Base-by-base conservation (phyloP, 2,113 vertebrate species). In the Meles meles region DNA sequence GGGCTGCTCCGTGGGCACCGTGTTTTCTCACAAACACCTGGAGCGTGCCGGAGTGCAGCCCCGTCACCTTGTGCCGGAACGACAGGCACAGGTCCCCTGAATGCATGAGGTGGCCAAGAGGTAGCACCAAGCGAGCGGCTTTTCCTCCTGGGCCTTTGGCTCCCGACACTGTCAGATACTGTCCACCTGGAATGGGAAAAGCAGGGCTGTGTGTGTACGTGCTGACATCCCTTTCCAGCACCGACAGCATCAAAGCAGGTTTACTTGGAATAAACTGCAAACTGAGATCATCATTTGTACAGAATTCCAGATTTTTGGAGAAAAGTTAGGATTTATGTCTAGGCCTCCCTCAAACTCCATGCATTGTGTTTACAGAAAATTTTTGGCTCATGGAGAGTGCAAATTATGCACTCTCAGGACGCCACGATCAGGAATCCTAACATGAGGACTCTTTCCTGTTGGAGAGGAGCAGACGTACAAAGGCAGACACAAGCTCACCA, bases 21-120 rank as follows among this genome's bases (percentile, higher is more conserved):
- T 97, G 99, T 52, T 98, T 99, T 98, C 99, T 99, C 85, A 99
- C 99, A 44, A 99, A 99, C 97, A 99, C 99, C 74, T 99, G 99
- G 93, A 99, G 99, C 91, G 99, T 98, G 29, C 99, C 99, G 0
- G 99, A 98, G n/a, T 99, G 99, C 97, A 99, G 98, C 2, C 99
- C 99, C 0, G 99, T 98, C 97, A 99, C 98, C 96, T 99, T 99
- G 97, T 99, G 99, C 84, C 99, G 98, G 81, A 99, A 99, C 0
- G 99, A 99, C 96, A 99, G 98, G 97, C 99, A 99, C 96, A 99
- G 93, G 96, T 99, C 99, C 0, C 99, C 98, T 0, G 98, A 97
- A 14, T 98, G 98, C 98, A 98, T 98, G 93, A 97, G 61, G 25
- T 97, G 98, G 3, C 97, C 98, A 76, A 99, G 97, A 0, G 99